Conservation (phyloP, 1,140 invertebrate genomes). For the Littorina saxatilis region DNA sequence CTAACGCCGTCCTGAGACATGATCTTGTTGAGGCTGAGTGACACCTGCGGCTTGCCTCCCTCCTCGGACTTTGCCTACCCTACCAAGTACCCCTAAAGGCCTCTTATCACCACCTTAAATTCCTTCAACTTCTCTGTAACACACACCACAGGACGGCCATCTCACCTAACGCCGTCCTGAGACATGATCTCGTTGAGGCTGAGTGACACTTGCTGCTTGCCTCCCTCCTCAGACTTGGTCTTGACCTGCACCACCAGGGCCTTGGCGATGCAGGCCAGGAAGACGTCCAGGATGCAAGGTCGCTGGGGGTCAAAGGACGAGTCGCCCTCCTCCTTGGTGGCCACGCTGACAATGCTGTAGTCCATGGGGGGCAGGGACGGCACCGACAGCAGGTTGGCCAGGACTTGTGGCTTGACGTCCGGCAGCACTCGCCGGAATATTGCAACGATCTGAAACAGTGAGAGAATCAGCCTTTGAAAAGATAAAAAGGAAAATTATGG, state of each 20-base stretch:
- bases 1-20: too few species aligned
- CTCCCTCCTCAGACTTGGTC: slow-evolving; percentile 79
- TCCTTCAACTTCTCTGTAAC: background rate
- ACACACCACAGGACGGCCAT: too few species aligned
- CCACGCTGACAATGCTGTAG: slow-evolving; percentile 81
- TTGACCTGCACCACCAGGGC: slow-evolving; percentile 91
- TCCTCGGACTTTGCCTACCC: too few species aligned
- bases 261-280: slow-evolving; percentile 91
- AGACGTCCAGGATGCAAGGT: slow-evolving; percentile 86
- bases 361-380: slow-evolving; percentile 84
- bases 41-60: background rate
- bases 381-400: slow-evolving; percentile 81
- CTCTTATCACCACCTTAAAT: too few species aligned
- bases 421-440: slow-evolving; percentile 89
- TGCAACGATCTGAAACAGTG: slow-evolving; percentile 81
- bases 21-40: too few species aligned
- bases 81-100: too few species aligned
- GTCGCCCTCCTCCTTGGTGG: slow-evolving; percentile 66
- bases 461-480: too few species aligned
- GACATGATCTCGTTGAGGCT: slow-evolving; percentile 5
- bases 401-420: slow-evolving; percentile 82
- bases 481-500: too few species aligned
- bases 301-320: slow-evolving; percentile 80
- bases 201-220: slow-evolving; percentile 5
- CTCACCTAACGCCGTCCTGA: background rate